A percentile compares a stretch with the other conserved stretches of the same genome.
Evolutionary conservation across 2,888 invertebrate genomes (phyloP).

Genomic region (Helleia helle): DNA sequence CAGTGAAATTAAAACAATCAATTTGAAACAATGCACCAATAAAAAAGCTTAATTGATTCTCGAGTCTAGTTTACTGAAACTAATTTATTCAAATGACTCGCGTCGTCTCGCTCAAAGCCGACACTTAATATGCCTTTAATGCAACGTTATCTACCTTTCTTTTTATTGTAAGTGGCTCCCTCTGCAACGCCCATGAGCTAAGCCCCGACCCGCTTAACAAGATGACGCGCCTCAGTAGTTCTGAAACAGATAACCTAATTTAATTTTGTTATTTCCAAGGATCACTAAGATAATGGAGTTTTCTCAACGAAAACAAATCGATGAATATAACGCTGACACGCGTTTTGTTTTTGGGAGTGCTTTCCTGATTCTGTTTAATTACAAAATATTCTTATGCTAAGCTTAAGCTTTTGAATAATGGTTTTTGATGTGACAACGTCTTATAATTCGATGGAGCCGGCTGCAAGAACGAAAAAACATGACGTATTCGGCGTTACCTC

Average conservation of each 20-base stretch:
- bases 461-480: too few species aligned
- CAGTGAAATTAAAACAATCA: neutral
- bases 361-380: neutral
- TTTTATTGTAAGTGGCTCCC: constrained; percentile 87
- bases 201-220: constrained; percentile 92
- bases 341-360: neutral
- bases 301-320: constrained; percentile 35
- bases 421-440: too few species aligned
- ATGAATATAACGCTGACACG: constrained; percentile 5
- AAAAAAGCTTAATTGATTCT: constrained; percentile 1
- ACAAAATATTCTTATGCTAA: neutral
- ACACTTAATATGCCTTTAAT: constrained; percentile 25
- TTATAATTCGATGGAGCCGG: too few species aligned
- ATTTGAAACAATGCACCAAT: constrained; percentile 1
- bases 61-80: constrained; percentile 7
- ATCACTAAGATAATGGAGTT: constrained; percentile 42
- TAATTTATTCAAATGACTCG: constrained; percentile 19
- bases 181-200: constrained; percentile 93
- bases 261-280: constrained; percentile 48
- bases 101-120: constrained; percentile 16
- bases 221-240: constrained; percentile 89
- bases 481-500: too few species aligned
- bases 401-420: too few species aligned
- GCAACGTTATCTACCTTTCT: constrained; percentile 58
- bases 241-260: constrained; percentile 76